phyloP scores from a whole-genome alignment of 2,888 invertebrate genomes.

The Unio pictorum region DNA sequence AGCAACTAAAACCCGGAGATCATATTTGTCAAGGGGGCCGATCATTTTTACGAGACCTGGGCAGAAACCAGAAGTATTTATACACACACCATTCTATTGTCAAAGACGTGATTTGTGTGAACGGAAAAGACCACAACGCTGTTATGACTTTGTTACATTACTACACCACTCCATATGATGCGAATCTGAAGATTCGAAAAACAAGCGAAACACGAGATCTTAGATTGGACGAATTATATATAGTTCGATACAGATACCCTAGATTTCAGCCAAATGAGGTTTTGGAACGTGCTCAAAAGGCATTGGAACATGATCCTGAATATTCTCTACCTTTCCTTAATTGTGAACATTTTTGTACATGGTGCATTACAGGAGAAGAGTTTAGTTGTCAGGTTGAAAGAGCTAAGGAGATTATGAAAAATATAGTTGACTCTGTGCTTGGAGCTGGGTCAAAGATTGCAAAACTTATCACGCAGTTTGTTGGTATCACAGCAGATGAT shows the following conservation, averaged over 20 bases:
- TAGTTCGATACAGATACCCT: conserved; percentile 14
- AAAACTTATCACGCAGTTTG: neutral
- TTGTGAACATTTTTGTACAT: conserved; percentile 11
- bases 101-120: conserved; percentile 7
- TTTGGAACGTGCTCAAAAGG: conserved; percentile 11
- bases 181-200: conserved; percentile 13
- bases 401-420: neutral
- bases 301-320: neutral
- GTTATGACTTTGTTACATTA: conserved; percentile 15
- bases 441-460: conserved; percentile 10
- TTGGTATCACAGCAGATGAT: conserved; percentile 12
- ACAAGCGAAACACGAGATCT: conserved; percentile 9
- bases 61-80: conserved; percentile 4
- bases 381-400: conserved; percentile 12
- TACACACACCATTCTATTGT: conserved; percentile 27
- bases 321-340: neutral
- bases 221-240: conserved; percentile 12
- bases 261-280: conserved; percentile 10
- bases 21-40: no score
- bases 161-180: conserved; percentile 12
- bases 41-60: neutral
- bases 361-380: conserved; percentile 9
- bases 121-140: neutral
- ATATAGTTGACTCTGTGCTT: neutral
- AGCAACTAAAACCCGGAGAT: no score